A percentile compares a stretch with the other conserved stretches of the same genome.
Conservation (phyloP, 2,797 vertebrate genomes). For the Enteromius viviparus region DNA sequence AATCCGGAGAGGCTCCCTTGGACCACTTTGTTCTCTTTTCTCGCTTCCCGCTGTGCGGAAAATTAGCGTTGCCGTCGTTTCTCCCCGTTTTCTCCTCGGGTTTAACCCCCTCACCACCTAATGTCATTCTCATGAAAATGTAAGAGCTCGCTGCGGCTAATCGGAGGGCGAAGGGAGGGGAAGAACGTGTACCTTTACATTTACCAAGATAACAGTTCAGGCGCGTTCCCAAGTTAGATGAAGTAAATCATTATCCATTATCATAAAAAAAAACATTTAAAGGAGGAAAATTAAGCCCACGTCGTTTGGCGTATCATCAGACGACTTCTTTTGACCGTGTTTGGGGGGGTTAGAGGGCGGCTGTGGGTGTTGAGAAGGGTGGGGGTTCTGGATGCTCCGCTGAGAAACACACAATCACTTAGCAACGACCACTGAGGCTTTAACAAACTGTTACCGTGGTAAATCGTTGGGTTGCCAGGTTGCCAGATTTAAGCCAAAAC, state of each 20-base stretch:
- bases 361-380: slow-evolving; percentile 46
- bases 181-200: slow-evolving; percentile 9
- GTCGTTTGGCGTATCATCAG: not conserved
- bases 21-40: slow-evolving; percentile 79
- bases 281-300: not conserved
- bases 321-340: not conserved
- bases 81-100: slow-evolving; percentile 66
- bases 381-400: slow-evolving; percentile 74
- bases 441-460: slow-evolving; percentile 81
- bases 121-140: slow-evolving; percentile 83
- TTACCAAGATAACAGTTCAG: not conserved
- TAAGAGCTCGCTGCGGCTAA: slow-evolving; percentile 75
- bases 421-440: slow-evolving; percentile 82
- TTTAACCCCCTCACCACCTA: slow-evolving; percentile 83
- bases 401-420: slow-evolving; percentile 76
- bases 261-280: not conserved
- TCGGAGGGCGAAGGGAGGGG: slow-evolving; percentile 76
- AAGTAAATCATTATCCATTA: not conserved
- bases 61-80: slow-evolving; percentile 80
- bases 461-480: slow-evolving; percentile 20
- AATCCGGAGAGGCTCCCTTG: slow-evolving; percentile 76
- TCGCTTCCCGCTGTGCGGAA: slow-evolving; percentile 78
- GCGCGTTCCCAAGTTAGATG: not conserved
- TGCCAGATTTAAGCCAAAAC: slow-evolving; percentile 10
- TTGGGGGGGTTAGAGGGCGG: slow-evolving; percentile 12